phyloP scores from a whole-genome alignment of 2,888 invertebrate species.

The Stramonita haemastoma region DNA sequence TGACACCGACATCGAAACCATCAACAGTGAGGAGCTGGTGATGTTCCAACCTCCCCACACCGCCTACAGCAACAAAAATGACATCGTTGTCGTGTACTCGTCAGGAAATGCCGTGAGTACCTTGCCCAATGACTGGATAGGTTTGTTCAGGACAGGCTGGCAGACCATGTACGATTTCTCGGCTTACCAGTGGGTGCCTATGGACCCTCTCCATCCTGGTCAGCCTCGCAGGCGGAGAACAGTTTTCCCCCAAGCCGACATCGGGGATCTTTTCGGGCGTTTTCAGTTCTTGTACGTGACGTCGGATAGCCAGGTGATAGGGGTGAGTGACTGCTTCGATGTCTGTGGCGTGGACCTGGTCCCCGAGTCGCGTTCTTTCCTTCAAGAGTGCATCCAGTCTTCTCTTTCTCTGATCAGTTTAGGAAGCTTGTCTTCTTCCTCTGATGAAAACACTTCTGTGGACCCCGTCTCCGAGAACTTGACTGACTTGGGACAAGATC shows the following conservation, averaged over 20 bases:
- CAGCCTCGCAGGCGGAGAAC: constrained; percentile 24
- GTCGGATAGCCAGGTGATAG: constrained; percentile 9
- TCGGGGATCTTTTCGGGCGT: constrained; percentile 9
- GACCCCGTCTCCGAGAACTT: not conserved
- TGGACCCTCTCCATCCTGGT: constrained; percentile 11
- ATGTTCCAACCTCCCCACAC: constrained; percentile 20
- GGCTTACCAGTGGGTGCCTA: constrained; percentile 22
- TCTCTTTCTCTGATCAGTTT: constrained; percentile 37
- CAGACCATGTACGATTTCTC: constrained; percentile 30
- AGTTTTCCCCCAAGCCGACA: constrained; percentile 32
- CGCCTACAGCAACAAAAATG: constrained; percentile 32
- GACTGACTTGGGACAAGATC: not conserved
- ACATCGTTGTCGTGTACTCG: constrained; percentile 30
- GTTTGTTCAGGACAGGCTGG: constrained; percentile 40
- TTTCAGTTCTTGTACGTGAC: constrained; percentile 40
- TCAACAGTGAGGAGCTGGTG: constrained; percentile 42
- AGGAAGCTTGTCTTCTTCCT: constrained; percentile 22
- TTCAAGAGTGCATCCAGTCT: not conserved
- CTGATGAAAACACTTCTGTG: not conserved
- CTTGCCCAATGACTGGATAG: constrained; percentile 33
- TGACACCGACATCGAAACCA: constrained; percentile 35
- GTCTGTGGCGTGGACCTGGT: constrained; percentile 4
- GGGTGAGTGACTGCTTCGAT: constrained; percentile 34
- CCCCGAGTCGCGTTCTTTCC: not conserved
- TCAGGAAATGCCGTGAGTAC: constrained; percentile 32